Evolutionary conservation across 2,113 vertebrate species (phyloP), one percentile per base, ranked within the genome.

Genomic region (Rhabdornis inornatus): DNA sequence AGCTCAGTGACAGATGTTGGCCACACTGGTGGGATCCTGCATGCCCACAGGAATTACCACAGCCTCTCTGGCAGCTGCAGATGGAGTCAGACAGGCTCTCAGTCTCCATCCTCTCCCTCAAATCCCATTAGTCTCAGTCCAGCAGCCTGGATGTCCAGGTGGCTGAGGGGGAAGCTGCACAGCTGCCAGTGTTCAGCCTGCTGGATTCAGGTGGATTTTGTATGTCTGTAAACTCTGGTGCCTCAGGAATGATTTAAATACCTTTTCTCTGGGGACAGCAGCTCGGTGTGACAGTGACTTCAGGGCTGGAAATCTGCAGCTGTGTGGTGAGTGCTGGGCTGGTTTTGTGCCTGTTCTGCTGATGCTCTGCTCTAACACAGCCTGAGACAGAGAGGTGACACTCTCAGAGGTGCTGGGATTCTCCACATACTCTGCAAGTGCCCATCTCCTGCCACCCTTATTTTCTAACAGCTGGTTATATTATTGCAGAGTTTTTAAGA

Each of bases 21-120:
- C 72, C 16, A 5, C 59, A 2, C 50, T 61, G 49, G 37, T 82
- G 74, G 71, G 75, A 89, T 59, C 5, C 69, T 59, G 56, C 33
- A 33, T 13, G 56, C 68, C 23, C 12, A 1, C 7, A 37, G 63
- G 91, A 81, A 59, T 91, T 52, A 28, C 12, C 88, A 4, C 52
- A 71, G 79, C 27, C 53, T 75, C 39, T 13, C 21, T 65, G 66
- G 87, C 94, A 96, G 93, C 89, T 91, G 89, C 91, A 70, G 76
- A 40, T 10, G n/a, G 87, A 87, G 37, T 21, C 52, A 83, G 87
- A 23, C 69, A 64, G 84, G 28, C 40, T 57, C 19, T 17, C 2
- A 6, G 59, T 39, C 53, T 81, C 61, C 37, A 2, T 76, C 59
- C 61, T 64, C 35, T 24, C 53, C 42, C 80, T 53, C 57, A 23